Base-by-base conservation (phyloP, 1,140 invertebrate species). In the Pseudomyrmex concolor region DNA sequence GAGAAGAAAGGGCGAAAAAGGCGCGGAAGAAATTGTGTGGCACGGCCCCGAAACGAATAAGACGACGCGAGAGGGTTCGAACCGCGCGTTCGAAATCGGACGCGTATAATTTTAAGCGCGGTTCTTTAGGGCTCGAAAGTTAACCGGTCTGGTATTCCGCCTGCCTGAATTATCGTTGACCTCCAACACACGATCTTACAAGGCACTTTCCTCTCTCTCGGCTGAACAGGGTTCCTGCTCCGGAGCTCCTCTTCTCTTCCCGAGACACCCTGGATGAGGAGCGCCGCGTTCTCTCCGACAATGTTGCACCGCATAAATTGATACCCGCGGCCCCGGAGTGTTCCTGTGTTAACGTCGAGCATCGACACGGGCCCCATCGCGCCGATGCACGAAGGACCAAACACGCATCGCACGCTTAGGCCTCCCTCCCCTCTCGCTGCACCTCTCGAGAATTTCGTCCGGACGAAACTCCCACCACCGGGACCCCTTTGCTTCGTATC, bases 221-320 rank as follows among this genome's bases (percentile, higher is more conserved):
- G 72, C 78, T 72, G n/a, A n/a, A 84, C 74, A 83, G 78, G 76
- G 59, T 86, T 72, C 64, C 85, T 82, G 84, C 80, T n/a, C n/a
- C 60, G 62, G 77, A 63, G 82, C 83, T 71, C 72, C 74, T 74
- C 86, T 80, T 57, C 34, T 12, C 19, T 80, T 57, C 57, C 72
- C 60, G 51, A 71, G 81, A 68, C 72, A 64, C 34, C 34, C 70
- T 71, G 87, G 84, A 81, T 68, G 84, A 78, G 87, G 86, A 83
- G 66, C 62, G 70, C 87, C 34, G 86, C 89, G 91, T 91, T 91
- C n/a, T n/a, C n/a, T n/a, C 90, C 89, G 77, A 90, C 91, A 92
- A 90, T 92, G 92, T 93, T 93, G 91, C 92, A 91, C 86, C 89
- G 92, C 90, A 93, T 93, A 93, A 92, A 93, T 93, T 93, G 92